Percentiles rank a stretch among this genome's conserved stretches.
These are phyloP conservation scores for Polymixis flavicincta DNA, from an alignment of 2,888 invertebrate species.

Conservation along the genomic window DNA sequence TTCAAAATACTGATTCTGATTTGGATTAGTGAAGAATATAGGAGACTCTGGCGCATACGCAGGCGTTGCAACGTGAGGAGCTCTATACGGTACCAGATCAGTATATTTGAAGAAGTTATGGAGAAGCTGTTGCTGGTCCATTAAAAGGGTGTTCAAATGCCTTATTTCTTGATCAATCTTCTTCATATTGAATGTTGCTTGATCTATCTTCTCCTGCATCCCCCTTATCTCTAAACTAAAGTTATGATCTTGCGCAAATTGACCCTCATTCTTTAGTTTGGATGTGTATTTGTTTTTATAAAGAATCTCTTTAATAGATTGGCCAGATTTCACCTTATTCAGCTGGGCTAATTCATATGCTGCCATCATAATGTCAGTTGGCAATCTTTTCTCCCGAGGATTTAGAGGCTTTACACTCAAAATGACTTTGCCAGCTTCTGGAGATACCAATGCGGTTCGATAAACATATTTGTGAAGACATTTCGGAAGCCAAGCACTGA, in stretches of 20 bases:
- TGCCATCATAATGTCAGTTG: slow-evolving; percentile 94
- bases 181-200: slow-evolving; percentile 93
- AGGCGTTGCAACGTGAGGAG: slow-evolving; percentile 72
- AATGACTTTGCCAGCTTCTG: slow-evolving; percentile 95
- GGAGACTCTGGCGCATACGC: slow-evolving; percentile 80
- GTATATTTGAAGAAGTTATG: slow-evolving; percentile 80
- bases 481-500: slow-evolving; percentile 94
- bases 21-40: slow-evolving; percentile 77
- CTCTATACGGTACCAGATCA: slow-evolving; percentile 73
- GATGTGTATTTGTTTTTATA: slow-evolving; percentile 91
- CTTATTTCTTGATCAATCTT: slow-evolving; percentile 93
- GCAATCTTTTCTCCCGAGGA: slow-evolving; percentile 95
- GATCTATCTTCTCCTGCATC: slow-evolving; percentile 93
- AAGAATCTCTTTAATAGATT: slow-evolving; percentile 91
- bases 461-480: slow-evolving; percentile 94
- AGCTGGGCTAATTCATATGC: slow-evolving; percentile 95
- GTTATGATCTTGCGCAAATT: slow-evolving; percentile 81
- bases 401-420: slow-evolving; percentile 95
- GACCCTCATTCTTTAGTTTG: slow-evolving; percentile 91
- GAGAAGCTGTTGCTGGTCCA: slow-evolving; percentile 84
- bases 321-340: slow-evolving; percentile 92
- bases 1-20: slow-evolving; percentile 66
- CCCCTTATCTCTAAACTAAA: slow-evolving; percentile 91
- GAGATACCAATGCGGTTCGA: slow-evolving; percentile 95
- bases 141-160: slow-evolving; percentile 90